Evolutionary conservation across 1,140 invertebrate genomes (phyloP).

Genomic region (Laupala kohalensis): DNA sequence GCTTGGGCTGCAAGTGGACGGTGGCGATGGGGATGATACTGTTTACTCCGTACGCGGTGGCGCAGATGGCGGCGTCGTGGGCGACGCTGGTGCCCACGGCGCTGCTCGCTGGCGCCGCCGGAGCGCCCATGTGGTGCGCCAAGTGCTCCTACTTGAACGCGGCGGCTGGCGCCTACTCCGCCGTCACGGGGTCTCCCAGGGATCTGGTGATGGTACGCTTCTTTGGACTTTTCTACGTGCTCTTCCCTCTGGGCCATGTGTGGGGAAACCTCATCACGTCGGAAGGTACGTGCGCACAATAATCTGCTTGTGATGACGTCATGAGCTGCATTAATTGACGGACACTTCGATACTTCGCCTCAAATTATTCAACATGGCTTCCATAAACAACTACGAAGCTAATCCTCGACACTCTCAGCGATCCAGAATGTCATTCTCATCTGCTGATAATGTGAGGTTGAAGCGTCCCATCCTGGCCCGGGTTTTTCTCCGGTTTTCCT

Average conservation of each 20-base stretch:
- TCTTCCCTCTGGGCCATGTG: conserved; percentile 41
- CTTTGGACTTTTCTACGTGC: conserved; percentile 50
- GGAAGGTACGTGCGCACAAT: conserved; percentile 24
- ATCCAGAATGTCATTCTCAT: too few relatives aligned
- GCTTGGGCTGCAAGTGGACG: conserved; percentile 42
- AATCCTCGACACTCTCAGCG: too few relatives aligned
- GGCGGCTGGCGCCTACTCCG: conserved; percentile 28
- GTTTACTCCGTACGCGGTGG: conserved; percentile 40
- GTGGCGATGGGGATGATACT: conserved; percentile 35
- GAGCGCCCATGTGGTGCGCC: conserved; percentile 43
- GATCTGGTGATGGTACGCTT: conserved; percentile 39
- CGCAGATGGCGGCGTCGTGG: conserved; percentile 38
- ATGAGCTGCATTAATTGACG: too few relatives aligned
- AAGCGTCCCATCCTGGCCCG: too few relatives aligned
- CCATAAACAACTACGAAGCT: too few relatives aligned
- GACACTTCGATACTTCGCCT: too few relatives aligned
- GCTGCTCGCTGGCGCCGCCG: conserved; percentile 33
- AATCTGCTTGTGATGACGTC: too few relatives aligned
- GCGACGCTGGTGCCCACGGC: conserved; percentile 38
- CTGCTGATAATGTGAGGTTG: too few relatives aligned
- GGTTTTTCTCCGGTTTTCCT: too few relatives aligned
- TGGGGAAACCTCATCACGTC: conserved; percentile 45
- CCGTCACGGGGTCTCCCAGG: conserved; percentile 25
- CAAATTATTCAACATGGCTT: too few relatives aligned
- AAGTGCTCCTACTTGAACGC: conserved; percentile 46